These are phyloP conservation scores for Acrobasis repandana DNA, from an alignment of 2,888 invertebrate genomes.

Conservation along the genomic window DNA sequence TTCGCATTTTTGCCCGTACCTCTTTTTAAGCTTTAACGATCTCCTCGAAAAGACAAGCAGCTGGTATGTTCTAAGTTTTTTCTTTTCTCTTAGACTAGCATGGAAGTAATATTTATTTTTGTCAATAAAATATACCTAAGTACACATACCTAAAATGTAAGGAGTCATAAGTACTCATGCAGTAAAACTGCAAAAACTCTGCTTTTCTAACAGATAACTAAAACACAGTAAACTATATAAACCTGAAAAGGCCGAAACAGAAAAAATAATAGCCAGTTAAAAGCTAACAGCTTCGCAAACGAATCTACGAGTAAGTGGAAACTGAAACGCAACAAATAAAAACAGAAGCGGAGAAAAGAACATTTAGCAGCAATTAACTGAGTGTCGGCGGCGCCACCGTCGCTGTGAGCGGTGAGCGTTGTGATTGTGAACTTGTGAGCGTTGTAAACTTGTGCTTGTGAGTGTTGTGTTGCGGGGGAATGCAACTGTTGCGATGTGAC, in stretches of 20 bases:
- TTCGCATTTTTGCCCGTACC: too few species aligned
- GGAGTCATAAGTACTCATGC: too few species aligned
- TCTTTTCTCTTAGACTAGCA: too few species aligned
- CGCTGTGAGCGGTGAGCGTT: neutral
- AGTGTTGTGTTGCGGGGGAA: neutral
- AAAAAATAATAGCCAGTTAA: slow-evolving; percentile 13
- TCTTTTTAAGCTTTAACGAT: too few species aligned
- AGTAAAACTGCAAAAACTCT: neutral
- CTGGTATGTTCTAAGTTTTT: too few species aligned
- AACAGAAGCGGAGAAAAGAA: slow-evolving; percentile 31
- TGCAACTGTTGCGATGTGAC: neutral
- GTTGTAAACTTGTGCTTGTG: neutral
- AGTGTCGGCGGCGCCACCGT: slow-evolving; percentile 10
- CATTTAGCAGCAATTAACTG: slow-evolving; percentile 24
- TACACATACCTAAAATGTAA: too few species aligned
- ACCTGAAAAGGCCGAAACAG: neutral
- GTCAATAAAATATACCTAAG: too few species aligned
- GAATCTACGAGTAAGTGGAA: neutral
- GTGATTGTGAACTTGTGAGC: neutral
- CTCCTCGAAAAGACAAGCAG: too few species aligned
- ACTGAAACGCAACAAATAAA: slow-evolving; percentile 4
- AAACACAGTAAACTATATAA: neutral
- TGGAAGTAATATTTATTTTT: too few species aligned
- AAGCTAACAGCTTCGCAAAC: neutral
- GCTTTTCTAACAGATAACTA: neutral